Conservation (phyloP, 2,113 vertebrate species). For the Chelonoidis abingdonii region DNA sequence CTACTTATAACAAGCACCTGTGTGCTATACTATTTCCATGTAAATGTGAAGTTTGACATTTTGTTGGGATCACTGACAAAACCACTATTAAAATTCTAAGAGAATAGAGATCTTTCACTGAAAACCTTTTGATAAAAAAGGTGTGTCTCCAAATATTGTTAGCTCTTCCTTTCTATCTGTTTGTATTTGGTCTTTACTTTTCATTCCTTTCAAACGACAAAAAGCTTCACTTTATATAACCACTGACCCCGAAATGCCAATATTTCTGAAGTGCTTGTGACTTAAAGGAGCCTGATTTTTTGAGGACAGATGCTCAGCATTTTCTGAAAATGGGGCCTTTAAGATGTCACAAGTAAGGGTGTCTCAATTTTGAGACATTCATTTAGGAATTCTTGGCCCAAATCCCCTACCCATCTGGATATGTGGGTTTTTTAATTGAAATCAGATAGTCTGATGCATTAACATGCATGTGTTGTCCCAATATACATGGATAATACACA, state of each 20-base stretch:
- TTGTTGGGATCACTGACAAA: conserved; percentile 20
- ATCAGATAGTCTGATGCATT: neutral
- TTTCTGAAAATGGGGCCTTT: neutral
- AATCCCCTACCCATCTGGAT: fast-evolving
- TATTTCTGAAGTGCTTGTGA: neutral
- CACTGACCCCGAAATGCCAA: neutral
- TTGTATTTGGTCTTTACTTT: neutral
- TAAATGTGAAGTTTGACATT: conserved; percentile 64
- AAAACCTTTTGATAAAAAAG: conserved; percentile 41
- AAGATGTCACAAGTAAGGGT: neutral
- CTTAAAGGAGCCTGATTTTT: neutral
- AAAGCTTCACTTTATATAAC: neutral
- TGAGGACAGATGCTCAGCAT: neutral
- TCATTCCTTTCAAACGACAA: neutral
- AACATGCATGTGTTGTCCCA: neutral
- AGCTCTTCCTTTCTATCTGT: neutral
- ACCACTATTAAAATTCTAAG: conserved; percentile 48
- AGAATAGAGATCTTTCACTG: neutral
- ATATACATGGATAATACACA: too few species aligned
- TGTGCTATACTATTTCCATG: conserved; percentile 47
- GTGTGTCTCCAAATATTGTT: neutral
- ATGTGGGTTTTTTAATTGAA: neutral
- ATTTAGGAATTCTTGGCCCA: neutral
- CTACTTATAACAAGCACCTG: conserved; percentile 15
- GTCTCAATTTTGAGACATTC: neutral